These are phyloP conservation scores for Lerista edwardsae DNA, from an alignment of 2,797 vertebrate genomes.

Conservation along the genomic window DNA sequence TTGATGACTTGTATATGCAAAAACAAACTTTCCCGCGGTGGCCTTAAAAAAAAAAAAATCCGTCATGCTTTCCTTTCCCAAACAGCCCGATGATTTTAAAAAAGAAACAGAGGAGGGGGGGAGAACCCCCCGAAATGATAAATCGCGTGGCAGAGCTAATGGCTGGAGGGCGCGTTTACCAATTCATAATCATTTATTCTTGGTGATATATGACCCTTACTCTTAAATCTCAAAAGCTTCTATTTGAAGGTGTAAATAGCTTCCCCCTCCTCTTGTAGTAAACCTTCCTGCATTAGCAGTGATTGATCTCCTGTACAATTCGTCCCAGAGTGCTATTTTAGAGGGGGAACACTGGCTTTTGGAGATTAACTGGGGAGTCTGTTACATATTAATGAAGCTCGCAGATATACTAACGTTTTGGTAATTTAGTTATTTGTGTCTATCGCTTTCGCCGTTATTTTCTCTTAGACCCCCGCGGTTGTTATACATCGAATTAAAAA, in stretches of 20 bases:
- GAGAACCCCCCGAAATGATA: conserved; percentile 80
- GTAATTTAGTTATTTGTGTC: conserved; percentile 89
- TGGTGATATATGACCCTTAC: conserved; percentile 88
- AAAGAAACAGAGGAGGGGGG: conserved; percentile 62
- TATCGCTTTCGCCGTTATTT: conserved; percentile 81
- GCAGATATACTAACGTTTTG: conserved; percentile 85
- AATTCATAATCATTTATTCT: conserved; percentile 90
- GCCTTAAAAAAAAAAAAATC: conserved; percentile 48
- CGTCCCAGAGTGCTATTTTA: conserved; percentile 88
- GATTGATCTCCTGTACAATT: conserved; percentile 88
- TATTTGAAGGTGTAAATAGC: conserved; percentile 88
- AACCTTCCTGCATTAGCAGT: conserved; percentile 85
- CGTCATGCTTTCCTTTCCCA: conserved; percentile 72
- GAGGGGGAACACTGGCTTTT: conserved; percentile 84
- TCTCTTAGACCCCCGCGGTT: conserved; percentile 84
- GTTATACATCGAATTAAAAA: conserved; percentile 85
- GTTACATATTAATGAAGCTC: conserved; percentile 87
- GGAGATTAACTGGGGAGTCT: conserved; percentile 86
- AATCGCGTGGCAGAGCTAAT: conserved; percentile 84
- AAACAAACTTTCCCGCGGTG: conserved; percentile 78
- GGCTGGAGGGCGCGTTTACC: conserved; percentile 86
- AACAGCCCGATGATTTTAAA: conserved; percentile 77
- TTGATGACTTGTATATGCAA: conserved; percentile 73
- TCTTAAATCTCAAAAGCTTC: conserved; percentile 88
- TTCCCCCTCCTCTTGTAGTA: conserved; percentile 78